These are phyloP conservation scores for Dunckerocampus dactyliophorus DNA, from an alignment of 2,113 vertebrate genomes.

Conservation along the genomic window DNA sequence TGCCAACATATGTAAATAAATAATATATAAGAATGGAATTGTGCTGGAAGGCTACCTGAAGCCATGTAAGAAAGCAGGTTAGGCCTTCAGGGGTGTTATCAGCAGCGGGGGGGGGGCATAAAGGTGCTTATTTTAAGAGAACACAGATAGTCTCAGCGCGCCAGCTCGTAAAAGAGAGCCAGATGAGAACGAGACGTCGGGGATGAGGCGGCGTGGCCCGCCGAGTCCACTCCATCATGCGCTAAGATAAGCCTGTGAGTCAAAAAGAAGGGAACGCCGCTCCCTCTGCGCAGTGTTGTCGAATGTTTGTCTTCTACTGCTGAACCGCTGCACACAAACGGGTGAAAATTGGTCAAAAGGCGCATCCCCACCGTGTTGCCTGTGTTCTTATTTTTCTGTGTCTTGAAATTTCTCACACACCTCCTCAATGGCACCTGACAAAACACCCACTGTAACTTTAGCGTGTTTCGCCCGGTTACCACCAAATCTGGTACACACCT, in stretches of 20 bases:
- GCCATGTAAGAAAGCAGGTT: slow-evolving; percentile 56
- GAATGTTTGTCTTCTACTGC: too few relatives aligned
- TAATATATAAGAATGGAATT: slow-evolving; percentile 42
- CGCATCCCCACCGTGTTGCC: too few relatives aligned
- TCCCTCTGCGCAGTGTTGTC: too few relatives aligned
- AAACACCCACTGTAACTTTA: too few relatives aligned
- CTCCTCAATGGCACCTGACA: too few relatives aligned
- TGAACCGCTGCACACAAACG: too few relatives aligned
- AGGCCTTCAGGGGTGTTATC: slow-evolving; percentile 48
- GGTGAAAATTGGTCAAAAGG: too few relatives aligned
- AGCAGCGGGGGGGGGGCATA: slow-evolving; percentile 24
- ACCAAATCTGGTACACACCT: too few relatives aligned
- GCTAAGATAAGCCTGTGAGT: slow-evolving; percentile 24
- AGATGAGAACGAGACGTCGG: slow-evolving; percentile 18
- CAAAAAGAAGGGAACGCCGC: slow-evolving; percentile 25
- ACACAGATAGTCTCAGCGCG: slow-evolving; percentile 19
- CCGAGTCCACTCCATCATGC: slow-evolving; percentile 27
- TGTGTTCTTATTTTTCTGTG: too few relatives aligned
- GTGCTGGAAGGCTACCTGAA: slow-evolving; percentile 54
- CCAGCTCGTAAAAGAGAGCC: slow-evolving; percentile 1
- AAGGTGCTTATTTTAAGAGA: slow-evolving; percentile 35
- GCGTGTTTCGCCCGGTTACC: too few relatives aligned
- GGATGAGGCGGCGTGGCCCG: slow-evolving; percentile 17
- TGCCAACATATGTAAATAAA: slow-evolving; percentile 9
- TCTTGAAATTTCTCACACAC: too few relatives aligned